Conservation (phyloP, 2,888 invertebrate species). For the Spodoptera exigua region DNA sequence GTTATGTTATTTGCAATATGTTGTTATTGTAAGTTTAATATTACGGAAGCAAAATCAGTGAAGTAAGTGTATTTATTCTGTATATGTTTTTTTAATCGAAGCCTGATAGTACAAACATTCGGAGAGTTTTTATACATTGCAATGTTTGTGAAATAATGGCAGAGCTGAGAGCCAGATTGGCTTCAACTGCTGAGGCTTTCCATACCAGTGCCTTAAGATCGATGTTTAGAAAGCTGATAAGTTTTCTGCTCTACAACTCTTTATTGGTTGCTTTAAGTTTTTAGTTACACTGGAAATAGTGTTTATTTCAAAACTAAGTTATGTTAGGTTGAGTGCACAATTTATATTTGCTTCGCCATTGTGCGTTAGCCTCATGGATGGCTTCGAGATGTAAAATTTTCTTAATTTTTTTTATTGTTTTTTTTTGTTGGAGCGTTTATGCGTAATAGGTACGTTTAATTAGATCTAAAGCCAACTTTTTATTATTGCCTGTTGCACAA, state of each 20-base stretch:
- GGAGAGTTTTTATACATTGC: conserved; percentile 31
- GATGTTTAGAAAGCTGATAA: conserved; percentile 55
- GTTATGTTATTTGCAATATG: conserved; percentile 52
- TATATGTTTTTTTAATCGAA: conserved; percentile 44
- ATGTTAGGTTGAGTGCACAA: conserved; percentile 57
- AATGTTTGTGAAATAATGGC: conserved; percentile 27
- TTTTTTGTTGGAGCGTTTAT: conserved; percentile 71
- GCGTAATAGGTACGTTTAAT: conserved; percentile 56
- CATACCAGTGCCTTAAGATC: conserved; percentile 75
- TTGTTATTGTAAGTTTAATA: conserved; percentile 59
- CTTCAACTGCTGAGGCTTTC: conserved; percentile 54
- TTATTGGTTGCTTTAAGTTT: conserved; percentile 48
- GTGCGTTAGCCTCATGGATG: conserved; percentile 45
- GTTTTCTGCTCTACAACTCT: conserved; percentile 37
- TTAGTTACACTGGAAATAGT: conserved; percentile 45
- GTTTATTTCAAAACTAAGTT: conserved; percentile 48
- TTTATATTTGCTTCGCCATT: conserved; percentile 43
- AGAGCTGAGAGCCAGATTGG: conserved; percentile 25
- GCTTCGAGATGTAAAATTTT: conserved; percentile 56
- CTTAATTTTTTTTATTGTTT: conserved; percentile 46
- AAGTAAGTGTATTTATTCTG: conserved; percentile 36
- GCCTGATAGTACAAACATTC: conserved; percentile 64
- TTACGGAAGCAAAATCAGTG: conserved; percentile 53
- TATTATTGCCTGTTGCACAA: conserved; percentile 78
- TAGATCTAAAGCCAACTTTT: conserved; percentile 65